Evolutionary conservation across 2,113 vertebrate species (phyloP), one percentile per base, ranked within the genome.

Genomic region (Cololabis saira): DNA sequence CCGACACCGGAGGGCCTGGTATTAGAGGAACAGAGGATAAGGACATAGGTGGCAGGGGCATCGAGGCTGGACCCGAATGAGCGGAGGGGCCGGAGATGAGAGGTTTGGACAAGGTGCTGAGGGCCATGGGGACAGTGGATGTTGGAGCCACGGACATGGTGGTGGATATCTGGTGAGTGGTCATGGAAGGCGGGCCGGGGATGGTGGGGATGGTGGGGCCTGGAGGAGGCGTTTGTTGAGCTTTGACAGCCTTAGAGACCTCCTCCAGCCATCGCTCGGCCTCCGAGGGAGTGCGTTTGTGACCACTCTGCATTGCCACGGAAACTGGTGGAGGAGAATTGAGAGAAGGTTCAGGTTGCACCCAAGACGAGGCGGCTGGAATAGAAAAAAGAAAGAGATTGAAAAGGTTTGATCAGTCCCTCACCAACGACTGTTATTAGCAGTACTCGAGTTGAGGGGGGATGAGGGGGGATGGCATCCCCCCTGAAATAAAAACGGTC

Each of bases 251-350:
- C 66, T 95, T 94, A 41, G 96, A 94, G 12, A 96, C 96, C 61
- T 97, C 96, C 49, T 97, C 95, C 53, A 97, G 76, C 96, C 96
- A 97, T 27, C 96, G 85, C 79, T 97, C 96, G 0, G 96, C 96
- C 82, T 97, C 96, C 0, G 96, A 97, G 0, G 96, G 95, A 0
- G 96, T 97, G 41, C 96, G 92, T 69, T 84, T 94, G 89, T 97
- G 96, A 22, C 96, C 94, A 0, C 92, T 89, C 56, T 94, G 94
- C 63, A 81, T 71, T 0, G 67, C 76, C 24, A 60, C 68, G 0
- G 92, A 74, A 49, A 87, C 73, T 0, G 88, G 61, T 42, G 94
- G 91, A 50, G 93, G 76, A 18, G 91, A 91, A 40, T 90, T 84
- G 21, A 83, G 79, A 0, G 80, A 44, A 33, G 80, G 43, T 9